These are phyloP conservation scores for Theropithecus gelada DNA, from an alignment of 2,113 vertebrate species.

Conservation along the genomic window DNA sequence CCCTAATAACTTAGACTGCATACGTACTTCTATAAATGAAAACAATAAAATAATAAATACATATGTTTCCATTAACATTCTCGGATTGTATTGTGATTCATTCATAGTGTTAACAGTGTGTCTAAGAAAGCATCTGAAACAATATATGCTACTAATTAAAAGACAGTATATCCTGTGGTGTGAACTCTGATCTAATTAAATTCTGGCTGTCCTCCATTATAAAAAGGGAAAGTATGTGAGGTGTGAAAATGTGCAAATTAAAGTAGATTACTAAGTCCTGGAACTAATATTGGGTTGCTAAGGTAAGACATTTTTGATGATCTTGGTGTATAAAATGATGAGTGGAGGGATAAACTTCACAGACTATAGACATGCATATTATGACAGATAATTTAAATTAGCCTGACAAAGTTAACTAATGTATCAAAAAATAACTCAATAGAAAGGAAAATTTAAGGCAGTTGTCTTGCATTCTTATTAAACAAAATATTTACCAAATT, in stretches of 20 bases:
- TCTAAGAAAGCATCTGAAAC: slow-evolving; percentile 62
- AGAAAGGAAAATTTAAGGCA: background rate
- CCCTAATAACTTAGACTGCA: slow-evolving; percentile 36
- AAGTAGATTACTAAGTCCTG: slow-evolving; percentile 39
- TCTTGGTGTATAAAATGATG: background rate
- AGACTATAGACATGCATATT: background rate
- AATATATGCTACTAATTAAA: slow-evolving; percentile 75
- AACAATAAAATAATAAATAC: slow-evolving; percentile 45
- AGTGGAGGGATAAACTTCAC: background rate
- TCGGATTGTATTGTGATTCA: background rate
- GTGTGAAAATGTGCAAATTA: slow-evolving; percentile 69
- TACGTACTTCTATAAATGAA: slow-evolving; percentile 52
- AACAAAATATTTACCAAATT: background rate
- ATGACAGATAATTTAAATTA: background rate
- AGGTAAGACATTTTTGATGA: slow-evolving; percentile 8
- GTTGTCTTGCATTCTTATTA: background rate
- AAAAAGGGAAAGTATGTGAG: slow-evolving; percentile 50
- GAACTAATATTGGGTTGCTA: background rate
- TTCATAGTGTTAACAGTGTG: slow-evolving; percentile 12
- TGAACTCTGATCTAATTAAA: slow-evolving; percentile 70
- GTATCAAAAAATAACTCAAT: background rate
- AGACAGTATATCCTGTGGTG: slow-evolving; percentile 56
- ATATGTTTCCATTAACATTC: background rate
- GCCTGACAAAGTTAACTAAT: background rate
- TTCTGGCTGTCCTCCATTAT: slow-evolving; percentile 64